Evolutionary conservation across 2,113 vertebrate species (phyloP).

Genomic region (Aviceda subcristata): DNA sequence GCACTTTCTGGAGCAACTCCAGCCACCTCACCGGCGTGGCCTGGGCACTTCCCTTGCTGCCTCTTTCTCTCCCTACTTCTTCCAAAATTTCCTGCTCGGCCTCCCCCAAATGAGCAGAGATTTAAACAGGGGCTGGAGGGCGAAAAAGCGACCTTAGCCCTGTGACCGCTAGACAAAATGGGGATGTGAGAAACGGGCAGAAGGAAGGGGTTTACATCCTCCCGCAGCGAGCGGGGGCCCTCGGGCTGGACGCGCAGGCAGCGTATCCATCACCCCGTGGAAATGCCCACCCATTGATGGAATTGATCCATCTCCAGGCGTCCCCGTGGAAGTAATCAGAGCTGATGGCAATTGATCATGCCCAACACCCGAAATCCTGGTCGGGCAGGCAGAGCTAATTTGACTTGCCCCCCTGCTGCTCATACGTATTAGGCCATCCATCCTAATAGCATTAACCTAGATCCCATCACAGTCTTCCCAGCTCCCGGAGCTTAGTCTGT

Average conservation of each 20-base stretch:
- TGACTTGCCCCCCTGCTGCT: slow-evolving; percentile 50
- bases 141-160: background rate
- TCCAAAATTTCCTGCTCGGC: background rate
- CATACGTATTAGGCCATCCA: slow-evolving; percentile 24
- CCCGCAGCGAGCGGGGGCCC: background rate
- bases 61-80: background rate
- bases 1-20: accelerated
- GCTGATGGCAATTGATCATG: slow-evolving; percentile 69
- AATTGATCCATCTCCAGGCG: slow-evolving; percentile 62
- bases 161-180: accelerated
- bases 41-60: background rate
- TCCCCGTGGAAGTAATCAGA: slow-evolving; percentile 65
- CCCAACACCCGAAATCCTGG: slow-evolving; percentile 24
- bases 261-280: slow-evolving; percentile 50
- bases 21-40: accelerated
- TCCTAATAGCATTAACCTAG: slow-evolving; percentile 57
- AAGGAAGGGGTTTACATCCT: background rate
- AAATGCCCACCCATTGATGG: slow-evolving; percentile 53
- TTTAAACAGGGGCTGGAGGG: background rate
- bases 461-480: background rate
- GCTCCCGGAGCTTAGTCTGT: background rate
- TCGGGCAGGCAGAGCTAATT: slow-evolving; percentile 47
- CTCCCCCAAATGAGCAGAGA: background rate
- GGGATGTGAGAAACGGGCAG: background rate
- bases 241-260: background rate